These are phyloP conservation scores for Caenorhabditis parvicauda DNA, from an alignment of 2,888 invertebrate genomes.

Conservation along the genomic window DNA sequence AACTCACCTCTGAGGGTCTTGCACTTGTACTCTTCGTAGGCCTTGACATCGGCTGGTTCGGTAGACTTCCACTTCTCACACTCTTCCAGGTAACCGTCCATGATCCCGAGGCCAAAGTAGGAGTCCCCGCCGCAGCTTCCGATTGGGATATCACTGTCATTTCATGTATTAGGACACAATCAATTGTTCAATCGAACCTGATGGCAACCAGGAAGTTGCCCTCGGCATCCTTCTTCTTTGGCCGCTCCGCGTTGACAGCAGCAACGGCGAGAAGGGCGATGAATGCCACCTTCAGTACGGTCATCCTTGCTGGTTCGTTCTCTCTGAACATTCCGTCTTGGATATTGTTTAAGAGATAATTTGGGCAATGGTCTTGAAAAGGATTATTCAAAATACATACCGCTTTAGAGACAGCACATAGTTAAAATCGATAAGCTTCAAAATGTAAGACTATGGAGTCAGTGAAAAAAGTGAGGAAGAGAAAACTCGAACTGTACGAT, in stretches of 20 bases:
- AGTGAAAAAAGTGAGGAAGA: no score
- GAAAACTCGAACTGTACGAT: no score
- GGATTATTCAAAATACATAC: no score
- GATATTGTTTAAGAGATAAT: neutral
- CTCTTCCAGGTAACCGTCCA: constrained; percentile 52
- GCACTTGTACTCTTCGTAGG: constrained; percentile 57
- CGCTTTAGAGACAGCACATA: no score
- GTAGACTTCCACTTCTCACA: constrained; percentile 45
- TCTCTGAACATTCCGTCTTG: no score
- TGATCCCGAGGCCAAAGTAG: constrained; percentile 45
- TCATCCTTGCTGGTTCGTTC: no score
- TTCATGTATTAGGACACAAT: neutral
- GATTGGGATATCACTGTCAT: constrained; percentile 33
- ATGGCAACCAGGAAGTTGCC: constrained; percentile 27
- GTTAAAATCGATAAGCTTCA: no score
- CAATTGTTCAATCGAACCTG: constrained; percentile 10
- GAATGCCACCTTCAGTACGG: no score
- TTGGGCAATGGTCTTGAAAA: neutral
- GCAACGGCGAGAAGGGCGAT: constrained; percentile 5
- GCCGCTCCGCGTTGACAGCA: constrained; percentile 17
- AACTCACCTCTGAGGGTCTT: constrained; percentile 44
- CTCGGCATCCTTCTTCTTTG: constrained; percentile 29
- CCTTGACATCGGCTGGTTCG: constrained; percentile 28
- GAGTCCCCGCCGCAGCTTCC: constrained; percentile 36
- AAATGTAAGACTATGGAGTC: no score